phyloP scores from a whole-genome alignment of 2,888 invertebrate genomes.

The Drosophila diplacantha region DNA sequence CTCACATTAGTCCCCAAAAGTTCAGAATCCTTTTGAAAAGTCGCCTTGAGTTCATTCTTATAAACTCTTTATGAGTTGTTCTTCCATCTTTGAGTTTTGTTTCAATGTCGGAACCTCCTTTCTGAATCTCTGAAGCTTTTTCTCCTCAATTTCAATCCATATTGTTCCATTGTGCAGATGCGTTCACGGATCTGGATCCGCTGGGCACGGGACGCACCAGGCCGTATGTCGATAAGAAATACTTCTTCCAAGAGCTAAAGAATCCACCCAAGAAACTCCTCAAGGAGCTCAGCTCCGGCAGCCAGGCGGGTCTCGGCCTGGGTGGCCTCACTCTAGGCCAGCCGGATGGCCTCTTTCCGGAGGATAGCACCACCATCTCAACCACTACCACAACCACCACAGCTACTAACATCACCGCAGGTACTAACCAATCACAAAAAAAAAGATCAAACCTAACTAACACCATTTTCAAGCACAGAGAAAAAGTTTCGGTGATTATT shows the following conservation, averaged over 20 bases:
- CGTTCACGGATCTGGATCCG: slow-evolving; percentile 95
- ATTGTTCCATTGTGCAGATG: slow-evolving; percentile 81
- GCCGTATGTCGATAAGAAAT: slow-evolving; percentile 96
- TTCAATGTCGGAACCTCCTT: neutral
- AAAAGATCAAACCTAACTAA: neutral
- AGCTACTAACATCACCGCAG: slow-evolving; percentile 40
- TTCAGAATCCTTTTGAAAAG: neutral
- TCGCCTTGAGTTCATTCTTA: neutral
- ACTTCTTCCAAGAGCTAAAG: slow-evolving; percentile 96
- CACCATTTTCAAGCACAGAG: slow-evolving; percentile 18
- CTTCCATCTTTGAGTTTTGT: slow-evolving; percentile 9
- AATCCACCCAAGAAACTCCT: slow-evolving; percentile 95
- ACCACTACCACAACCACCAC: slow-evolving; percentile 38
- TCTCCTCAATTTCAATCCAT: slow-evolving; percentile 10
- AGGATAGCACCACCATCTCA: slow-evolving; percentile 33
- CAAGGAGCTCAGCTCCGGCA: slow-evolving; percentile 83
- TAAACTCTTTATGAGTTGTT: slow-evolving; percentile 13
- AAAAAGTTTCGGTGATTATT: slow-evolving; percentile 2
- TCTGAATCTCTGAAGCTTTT: neutral
- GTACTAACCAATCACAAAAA: slow-evolving; percentile 46
- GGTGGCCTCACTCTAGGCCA: slow-evolving; percentile 26
- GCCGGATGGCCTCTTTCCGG: slow-evolving; percentile 51
- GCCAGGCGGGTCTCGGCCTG: slow-evolving; percentile 26
- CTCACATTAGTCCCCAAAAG: neutral
- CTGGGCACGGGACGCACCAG: slow-evolving; percentile 93